Evolutionary conservation across 2,113 vertebrate genomes (phyloP), one percentile per base, ranked within the genome.

Genomic region (Nipponia nippon): DNA sequence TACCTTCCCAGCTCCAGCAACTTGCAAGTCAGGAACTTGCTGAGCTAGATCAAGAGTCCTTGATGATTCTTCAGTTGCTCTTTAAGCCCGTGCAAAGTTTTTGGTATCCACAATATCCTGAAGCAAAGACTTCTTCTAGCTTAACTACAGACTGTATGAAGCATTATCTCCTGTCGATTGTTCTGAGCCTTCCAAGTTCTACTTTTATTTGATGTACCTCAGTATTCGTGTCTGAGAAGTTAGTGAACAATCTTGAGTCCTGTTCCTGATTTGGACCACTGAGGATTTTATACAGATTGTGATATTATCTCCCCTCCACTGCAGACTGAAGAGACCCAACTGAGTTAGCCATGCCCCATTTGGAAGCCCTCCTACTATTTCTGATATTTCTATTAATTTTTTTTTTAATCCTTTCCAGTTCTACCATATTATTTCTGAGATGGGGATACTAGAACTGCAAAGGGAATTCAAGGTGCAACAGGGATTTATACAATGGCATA

Each of bases 161-260:
- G 73, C 40, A 56, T 65, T 59, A 34, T 27, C 56, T 59, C 52
- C 23, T 63, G 29, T 53, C 0, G 1, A 50, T 84, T 89, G 16
- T 40, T 87, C 32, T 34, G 32, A 83, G 69, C 32, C 44, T 90
- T 71, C 32, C 65, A 69, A 56, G 26, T 38, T 71, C 50, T 71
- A 1, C 9, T 76, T 63, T 52, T 12, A 56, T 72, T 76, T 88
- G 16, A 55, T 44, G 9, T 50, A 67, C 32, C 10, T 63, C 52
- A 70, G 34, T 32, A 79, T 56, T 78, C 0, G 0, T 55, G 49
- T 19, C 30, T 71, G 36, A 0, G 29, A 92, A 85, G 14, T 46
- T 42, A 55, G 6, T 56, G 81, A 91, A 50, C 44, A 72, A 69
- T 17, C 66, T 40, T 61, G 32, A 72, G 71, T 82, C 4, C 70